A percentile compares a stretch with the other conserved stretches of the same genome.
These are phyloP conservation scores for Istiophorus platypterus DNA, from an alignment of 2,113 vertebrate species.

Conservation along the genomic window DNA sequence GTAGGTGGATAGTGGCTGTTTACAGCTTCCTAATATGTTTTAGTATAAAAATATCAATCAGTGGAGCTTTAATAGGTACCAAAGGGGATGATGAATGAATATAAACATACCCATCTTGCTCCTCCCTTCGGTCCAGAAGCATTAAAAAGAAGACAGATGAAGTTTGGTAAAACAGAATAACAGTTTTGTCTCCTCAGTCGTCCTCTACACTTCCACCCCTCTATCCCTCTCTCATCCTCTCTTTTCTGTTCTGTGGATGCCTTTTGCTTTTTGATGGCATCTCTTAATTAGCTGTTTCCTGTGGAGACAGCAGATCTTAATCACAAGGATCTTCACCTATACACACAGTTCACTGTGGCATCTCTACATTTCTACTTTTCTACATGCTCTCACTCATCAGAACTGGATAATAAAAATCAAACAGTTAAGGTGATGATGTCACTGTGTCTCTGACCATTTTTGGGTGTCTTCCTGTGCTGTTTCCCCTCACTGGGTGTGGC, in stretches of 20 bases:
- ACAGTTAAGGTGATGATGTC: neutral
- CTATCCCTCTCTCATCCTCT: neutral
- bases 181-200: neutral
- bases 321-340: no score
- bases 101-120: conserved; percentile 69
- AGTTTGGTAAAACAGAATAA: neutral
- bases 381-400: no score
- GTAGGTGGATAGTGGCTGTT: no score
- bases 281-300: no score
- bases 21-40: no score
- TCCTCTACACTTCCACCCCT: no score
- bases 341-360: no score
- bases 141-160: neutral
- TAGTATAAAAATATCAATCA: no score
- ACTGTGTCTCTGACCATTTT: conserved; percentile 84
- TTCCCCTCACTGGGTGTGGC: conserved; percentile 85
- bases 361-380: neutral
- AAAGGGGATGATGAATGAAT: neutral
- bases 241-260: no score
- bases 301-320: no score
- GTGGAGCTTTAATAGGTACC: no score
- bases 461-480: conserved; percentile 83
- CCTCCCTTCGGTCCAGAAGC: conserved; percentile 56
- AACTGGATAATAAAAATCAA: neutral
- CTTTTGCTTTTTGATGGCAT: no score